Conservation (phyloP, 1,140 invertebrate genomes). For the Zaprionus vittiger region DNA sequence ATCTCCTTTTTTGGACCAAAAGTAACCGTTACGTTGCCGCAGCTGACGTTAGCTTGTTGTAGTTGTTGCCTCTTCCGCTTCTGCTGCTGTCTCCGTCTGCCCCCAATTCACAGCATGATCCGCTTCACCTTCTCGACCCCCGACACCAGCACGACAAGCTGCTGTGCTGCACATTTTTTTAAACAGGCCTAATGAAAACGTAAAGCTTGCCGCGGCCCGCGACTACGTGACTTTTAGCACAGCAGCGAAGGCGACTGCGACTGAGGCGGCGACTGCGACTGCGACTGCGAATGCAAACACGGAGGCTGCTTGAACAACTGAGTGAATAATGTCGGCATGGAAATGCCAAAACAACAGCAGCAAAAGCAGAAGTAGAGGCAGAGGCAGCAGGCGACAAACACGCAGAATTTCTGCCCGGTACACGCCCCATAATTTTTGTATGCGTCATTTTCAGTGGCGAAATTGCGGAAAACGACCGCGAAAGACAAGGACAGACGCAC, state of each 20-base stretch:
- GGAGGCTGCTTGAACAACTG: conserved; percentile 19
- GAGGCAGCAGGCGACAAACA: conserved; percentile 21
- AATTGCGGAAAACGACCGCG: conserved; percentile 41
- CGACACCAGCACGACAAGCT: conserved; percentile 1
- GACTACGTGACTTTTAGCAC: conserved; percentile 75
- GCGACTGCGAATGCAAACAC: conserved; percentile 9
- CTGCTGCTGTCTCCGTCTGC: conserved; percentile 4
- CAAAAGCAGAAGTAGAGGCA: background rate
- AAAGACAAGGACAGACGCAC: conserved; percentile 20
- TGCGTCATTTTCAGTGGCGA: conserved; percentile 54
- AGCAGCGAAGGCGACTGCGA: conserved; percentile 41
- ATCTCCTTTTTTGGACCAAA: conserved; percentile 47
- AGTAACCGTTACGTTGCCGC: conserved; percentile 30
- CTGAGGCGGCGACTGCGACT: conserved; percentile 17
- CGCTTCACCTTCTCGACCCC: background rate
- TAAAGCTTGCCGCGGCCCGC: conserved; percentile 38
- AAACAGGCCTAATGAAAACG: conserved; percentile 59
- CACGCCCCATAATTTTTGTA: conserved; percentile 40
- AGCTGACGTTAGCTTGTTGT: conserved; percentile 8
- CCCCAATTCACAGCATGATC: conserved; percentile 40
- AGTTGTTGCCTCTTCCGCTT: background rate
- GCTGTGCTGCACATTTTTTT: conserved; percentile 64
- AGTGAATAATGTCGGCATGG: conserved; percentile 29
- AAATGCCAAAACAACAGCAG: conserved; percentile 31
- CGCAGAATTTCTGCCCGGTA: conserved; percentile 39